These are phyloP conservation scores for Cephalopachus bancanus DNA, from an alignment of 2,797 vertebrate genomes.

Conservation along the genomic window DNA sequence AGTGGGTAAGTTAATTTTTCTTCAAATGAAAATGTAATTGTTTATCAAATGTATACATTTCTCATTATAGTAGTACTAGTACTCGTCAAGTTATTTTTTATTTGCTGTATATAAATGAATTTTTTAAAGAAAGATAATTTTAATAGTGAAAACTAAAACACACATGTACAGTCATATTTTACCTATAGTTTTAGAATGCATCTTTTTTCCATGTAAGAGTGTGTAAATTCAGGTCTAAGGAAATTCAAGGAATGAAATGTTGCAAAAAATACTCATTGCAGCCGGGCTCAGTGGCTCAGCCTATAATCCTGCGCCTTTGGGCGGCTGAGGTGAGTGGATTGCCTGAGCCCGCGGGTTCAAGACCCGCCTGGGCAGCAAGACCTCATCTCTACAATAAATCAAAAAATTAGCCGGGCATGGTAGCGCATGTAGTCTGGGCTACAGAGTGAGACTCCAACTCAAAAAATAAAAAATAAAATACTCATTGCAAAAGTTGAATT, in stretches of 20 bases:
- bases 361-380: too few species aligned
- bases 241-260: constrained; percentile 51
- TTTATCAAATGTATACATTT: constrained; percentile 50
- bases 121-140: constrained; percentile 32
- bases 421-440: too few species aligned
- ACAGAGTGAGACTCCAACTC: too few species aligned
- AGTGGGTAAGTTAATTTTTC: constrained; percentile 51
- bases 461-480: too few species aligned
- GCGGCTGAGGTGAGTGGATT: too few species aligned
- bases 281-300: too few species aligned
- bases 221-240: background rate
- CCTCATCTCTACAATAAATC: too few species aligned
- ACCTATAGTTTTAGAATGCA: constrained; percentile 12
- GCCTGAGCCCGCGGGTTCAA: too few species aligned
- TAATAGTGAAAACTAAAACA: constrained; percentile 20
- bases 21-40: constrained; percentile 55
- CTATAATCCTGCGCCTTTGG: too few species aligned
- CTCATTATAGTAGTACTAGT: background rate
- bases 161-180: background rate
- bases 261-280: background rate
- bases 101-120: constrained; percentile 26
- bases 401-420: too few species aligned
- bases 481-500: background rate
- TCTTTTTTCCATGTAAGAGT: constrained; percentile 15
- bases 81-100: constrained; percentile 47